These are phyloP conservation scores for Globodera ellingtonae DNA, from an alignment of 1,140 invertebrate species.

Conservation along the genomic window DNA sequence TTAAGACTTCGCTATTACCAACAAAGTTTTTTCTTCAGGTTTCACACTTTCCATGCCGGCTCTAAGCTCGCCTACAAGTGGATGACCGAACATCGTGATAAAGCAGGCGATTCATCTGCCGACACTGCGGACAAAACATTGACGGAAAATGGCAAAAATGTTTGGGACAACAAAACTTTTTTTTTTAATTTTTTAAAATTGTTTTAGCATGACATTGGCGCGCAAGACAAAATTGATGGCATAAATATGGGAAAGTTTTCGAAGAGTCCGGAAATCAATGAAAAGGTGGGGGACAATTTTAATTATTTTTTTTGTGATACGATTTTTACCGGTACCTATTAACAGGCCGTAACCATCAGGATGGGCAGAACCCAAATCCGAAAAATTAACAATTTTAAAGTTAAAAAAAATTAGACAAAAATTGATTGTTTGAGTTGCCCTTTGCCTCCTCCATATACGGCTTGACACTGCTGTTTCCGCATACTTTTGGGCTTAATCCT, in stretches of 20 bases:
- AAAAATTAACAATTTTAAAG: not conserved
- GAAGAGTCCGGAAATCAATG: conserved; percentile 45
- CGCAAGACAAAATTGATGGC: conserved; percentile 50
- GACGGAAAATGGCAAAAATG: conserved; percentile 8
- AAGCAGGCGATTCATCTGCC: conserved; percentile 22
- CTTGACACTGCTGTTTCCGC: not conserved
- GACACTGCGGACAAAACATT: conserved; percentile 5
- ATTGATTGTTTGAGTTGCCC: too few relatives aligned
- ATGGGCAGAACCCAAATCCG: not conserved
- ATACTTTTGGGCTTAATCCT: not conserved
- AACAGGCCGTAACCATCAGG: not conserved
- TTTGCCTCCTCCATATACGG: too few relatives aligned
- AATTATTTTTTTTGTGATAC: not conserved
- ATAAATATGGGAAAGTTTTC: conserved; percentile 60
- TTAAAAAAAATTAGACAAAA: not conserved
- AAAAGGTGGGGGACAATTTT: conserved; percentile 36
- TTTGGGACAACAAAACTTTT: not conserved
- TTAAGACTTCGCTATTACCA: too few relatives aligned
- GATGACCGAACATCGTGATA: conserved; percentile 49
- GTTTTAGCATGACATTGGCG: conserved; percentile 31
- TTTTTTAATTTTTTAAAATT: conserved; percentile 6
- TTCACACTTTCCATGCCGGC: conserved; percentile 62
- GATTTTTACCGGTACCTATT: too few relatives aligned
- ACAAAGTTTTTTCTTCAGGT: conserved; percentile 28
- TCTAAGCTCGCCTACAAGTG: conserved; percentile 59